Base-by-base conservation (phyloP, 2,113 vertebrate species). In the Heterotilapia buettikoferi region DNA sequence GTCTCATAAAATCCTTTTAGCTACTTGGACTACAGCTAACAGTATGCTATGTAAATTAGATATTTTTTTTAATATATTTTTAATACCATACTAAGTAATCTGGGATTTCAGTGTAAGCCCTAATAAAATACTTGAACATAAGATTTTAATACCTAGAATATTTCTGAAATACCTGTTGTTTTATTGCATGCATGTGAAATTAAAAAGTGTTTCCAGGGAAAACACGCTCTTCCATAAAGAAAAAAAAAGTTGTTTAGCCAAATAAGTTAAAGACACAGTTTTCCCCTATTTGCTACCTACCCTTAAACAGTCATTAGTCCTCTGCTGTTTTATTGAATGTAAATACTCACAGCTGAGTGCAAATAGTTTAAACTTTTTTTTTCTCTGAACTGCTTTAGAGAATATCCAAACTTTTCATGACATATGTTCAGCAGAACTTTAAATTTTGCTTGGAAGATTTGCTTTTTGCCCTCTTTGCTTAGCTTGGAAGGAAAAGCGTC, bases 261-360 rank as follows among this genome's bases (percentile, higher is more conserved):
- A 71, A 66, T 63, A 90, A 54, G 33, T 26, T 53, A 45, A 86
- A n/a, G 29, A 53, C 24, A 18, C 78, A 36, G 38, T 87, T 89
- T 66, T 73, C 80, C 47, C 52, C 63, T 47, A 84, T 87, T 84
- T 61, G 86, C 50, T 80, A 87, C 90, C 50, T 80, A 87, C 90
- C 36, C 43, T 76, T 38, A 21, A 40, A 79, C 47, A 89, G 66
- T 91, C 82, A 90, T 92, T 89, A 92, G 66, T 47, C 84, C 71
- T 90, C 43, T 45, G 83, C 76, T 84, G 82, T 84, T 88, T 91
- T 86, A 86, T 76, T 89, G 63, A 80, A 88, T 9, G 26, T 86
- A 92, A 93, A 92, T 40, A 57, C 59, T 89, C 54, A 92, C 87
- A 92, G 84, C 71, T 91, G 83, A 91, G 53, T 24, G 24, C 52